phyloP scores from a whole-genome alignment of 2,113 vertebrate species.

The Athene noctua region DNA sequence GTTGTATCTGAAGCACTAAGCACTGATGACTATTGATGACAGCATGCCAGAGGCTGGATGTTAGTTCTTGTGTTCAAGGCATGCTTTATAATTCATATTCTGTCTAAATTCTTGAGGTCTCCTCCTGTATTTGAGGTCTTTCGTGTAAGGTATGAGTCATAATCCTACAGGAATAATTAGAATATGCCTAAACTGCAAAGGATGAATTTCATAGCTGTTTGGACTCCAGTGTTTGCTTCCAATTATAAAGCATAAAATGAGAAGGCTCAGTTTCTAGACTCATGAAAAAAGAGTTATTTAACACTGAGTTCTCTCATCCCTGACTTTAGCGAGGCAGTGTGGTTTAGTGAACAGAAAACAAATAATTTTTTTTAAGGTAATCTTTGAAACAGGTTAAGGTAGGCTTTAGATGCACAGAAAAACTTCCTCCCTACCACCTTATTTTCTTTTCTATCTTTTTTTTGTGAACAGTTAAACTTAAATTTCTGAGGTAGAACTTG shows the following conservation, averaged over 20 bases:
- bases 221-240: not conserved
- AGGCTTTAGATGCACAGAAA: not conserved
- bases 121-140: not conserved
- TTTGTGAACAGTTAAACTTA: conserved; percentile 27
- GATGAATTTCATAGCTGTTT: not conserved
- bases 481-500: conserved; percentile 5
- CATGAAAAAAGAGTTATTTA: conserved; percentile 50
- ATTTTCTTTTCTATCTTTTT: conserved; percentile 1
- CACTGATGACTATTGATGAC: not conserved
- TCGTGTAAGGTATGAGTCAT: not conserved
- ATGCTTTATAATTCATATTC: not conserved
- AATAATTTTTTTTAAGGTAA: not conserved
- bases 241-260: not conserved
- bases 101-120: not conserved
- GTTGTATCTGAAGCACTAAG: not conserved
- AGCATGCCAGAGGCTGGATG: not conserved
- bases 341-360: conserved; percentile 31
- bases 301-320: conserved; percentile 41
- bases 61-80: not conserved
- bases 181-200: not conserved
- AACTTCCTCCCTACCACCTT: not conserved
- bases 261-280: conserved; percentile 45
- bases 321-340: conserved; percentile 21
- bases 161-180: not conserved
- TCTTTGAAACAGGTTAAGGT: not conserved